A percentile compares a stretch with the other conserved stretches of the same genome.
Conservation (phyloP, 1,140 invertebrate species). For the Saccostrea echinata region DNA sequence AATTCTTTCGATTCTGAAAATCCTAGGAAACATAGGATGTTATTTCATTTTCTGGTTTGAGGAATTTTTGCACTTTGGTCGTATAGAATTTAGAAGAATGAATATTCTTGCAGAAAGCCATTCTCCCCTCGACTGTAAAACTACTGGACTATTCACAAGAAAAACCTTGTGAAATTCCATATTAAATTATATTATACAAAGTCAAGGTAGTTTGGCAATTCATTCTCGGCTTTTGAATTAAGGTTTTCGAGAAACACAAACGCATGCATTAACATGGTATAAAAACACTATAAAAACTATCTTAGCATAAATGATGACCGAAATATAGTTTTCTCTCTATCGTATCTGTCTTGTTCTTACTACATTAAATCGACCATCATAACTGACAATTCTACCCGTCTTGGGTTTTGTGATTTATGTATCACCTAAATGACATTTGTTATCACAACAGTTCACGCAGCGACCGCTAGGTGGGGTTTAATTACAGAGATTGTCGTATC, state of each 20-base stretch:
- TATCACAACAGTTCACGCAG: conserved; percentile 1
- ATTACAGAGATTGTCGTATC: conserved; percentile 30
- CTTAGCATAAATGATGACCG: neutral
- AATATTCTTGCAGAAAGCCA: too few species aligned
- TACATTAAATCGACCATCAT: neutral
- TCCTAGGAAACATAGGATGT: too few species aligned
- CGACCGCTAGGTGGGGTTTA: conserved; percentile 31
- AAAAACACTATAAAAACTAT: neutral
- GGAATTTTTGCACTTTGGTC: too few species aligned
- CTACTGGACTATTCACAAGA: too few species aligned
- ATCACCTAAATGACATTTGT: conserved; percentile 33
- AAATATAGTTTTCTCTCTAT: neutral
- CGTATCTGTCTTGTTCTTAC: neutral
- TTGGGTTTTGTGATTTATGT: neutral
- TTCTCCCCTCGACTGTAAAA: too few species aligned
- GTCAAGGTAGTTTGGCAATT: neutral
- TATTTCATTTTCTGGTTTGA: too few species aligned
- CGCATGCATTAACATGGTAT: neutral
- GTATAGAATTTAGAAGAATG: too few species aligned
- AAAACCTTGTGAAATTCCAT: too few species aligned
- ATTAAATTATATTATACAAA: neutral
- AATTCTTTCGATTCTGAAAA: too few species aligned
- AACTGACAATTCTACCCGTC: conserved; percentile 27
- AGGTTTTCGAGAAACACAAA: neutral
- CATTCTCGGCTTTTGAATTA: neutral